Percentiles rank a stretch among this genome's conserved stretches.
Conservation (phyloP, 2,888 invertebrate species). For the Torymus auratus region DNA sequence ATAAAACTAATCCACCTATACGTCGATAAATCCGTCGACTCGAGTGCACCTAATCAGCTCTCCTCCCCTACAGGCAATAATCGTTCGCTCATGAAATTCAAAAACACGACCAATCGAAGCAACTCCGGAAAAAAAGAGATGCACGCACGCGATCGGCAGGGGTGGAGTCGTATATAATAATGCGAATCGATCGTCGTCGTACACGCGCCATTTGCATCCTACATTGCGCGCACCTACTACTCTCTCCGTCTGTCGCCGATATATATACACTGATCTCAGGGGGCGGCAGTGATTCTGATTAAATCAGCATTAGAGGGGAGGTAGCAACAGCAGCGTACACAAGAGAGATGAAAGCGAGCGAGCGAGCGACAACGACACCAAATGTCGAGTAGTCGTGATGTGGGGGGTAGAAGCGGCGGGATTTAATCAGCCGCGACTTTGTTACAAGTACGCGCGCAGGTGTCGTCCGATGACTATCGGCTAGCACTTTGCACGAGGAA, state of each 20-base stretch:
- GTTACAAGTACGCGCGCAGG: not conserved
- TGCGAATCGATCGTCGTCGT: too few species aligned
- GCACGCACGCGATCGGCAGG: too few species aligned
- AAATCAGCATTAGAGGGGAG: constrained; percentile 74
- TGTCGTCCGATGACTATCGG: not conserved
- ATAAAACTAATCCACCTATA: too few species aligned
- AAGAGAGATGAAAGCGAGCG: not conserved
- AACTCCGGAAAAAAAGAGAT: too few species aligned
- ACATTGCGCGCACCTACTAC: too few species aligned
- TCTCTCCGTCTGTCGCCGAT: not conserved
- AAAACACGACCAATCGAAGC: constrained; percentile 7
- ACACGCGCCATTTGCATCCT: too few species aligned
- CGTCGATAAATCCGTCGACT: too few species aligned
- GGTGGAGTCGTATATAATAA: too few species aligned
- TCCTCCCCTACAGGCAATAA: constrained; percentile 2
- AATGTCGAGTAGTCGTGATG: constrained; percentile 10
- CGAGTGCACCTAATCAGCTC: too few species aligned
- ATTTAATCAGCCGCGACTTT: not conserved
- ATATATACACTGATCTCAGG: not conserved
- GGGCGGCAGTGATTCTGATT: constrained; percentile 70
- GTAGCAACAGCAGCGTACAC: not conserved
- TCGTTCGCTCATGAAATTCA: constrained; percentile 47
- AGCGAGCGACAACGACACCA: not conserved
- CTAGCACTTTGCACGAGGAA: not conserved
- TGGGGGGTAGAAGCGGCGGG: not conserved